These are phyloP conservation scores for Garra rufa DNA, from an alignment of 2,113 vertebrate species.

Conservation along the genomic window DNA sequence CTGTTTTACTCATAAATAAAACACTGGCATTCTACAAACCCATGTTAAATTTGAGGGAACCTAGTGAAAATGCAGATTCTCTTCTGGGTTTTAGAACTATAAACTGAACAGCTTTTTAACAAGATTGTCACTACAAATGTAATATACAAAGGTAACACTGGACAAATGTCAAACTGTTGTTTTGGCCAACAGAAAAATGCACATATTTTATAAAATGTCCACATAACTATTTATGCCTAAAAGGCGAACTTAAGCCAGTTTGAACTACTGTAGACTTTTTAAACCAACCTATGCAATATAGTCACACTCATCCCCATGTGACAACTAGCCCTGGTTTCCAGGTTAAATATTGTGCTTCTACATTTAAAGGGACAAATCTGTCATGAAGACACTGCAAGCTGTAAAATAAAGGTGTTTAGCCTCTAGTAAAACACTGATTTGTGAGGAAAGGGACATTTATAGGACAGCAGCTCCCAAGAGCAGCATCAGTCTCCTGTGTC, in stretches of 20 bases:
- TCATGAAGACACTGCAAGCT: background rate
- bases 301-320: background rate
- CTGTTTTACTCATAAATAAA: background rate
- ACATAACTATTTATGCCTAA: too few species aligned
- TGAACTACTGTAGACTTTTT: background rate
- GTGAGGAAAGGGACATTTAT: slow-evolving; percentile 23
- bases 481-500: background rate
- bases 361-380: background rate
- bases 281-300: background rate
- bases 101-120: background rate
- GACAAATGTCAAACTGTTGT: too few species aligned
- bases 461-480: slow-evolving; percentile 19
- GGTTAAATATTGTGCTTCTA: background rate
- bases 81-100: background rate
- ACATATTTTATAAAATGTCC: background rate
- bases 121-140: background rate
- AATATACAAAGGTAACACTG: too few species aligned
- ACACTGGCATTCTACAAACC: background rate
- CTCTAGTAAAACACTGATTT: slow-evolving; percentile 37
- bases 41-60: background rate
- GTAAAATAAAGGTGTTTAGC: slow-evolving; percentile 4
- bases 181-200: too few species aligned
- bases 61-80: background rate
- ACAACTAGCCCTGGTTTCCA: background rate
- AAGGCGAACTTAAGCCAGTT: background rate